Base-by-base conservation (phyloP, 1,140 invertebrate genomes). In the Dermatophagoides farinae region DNA sequence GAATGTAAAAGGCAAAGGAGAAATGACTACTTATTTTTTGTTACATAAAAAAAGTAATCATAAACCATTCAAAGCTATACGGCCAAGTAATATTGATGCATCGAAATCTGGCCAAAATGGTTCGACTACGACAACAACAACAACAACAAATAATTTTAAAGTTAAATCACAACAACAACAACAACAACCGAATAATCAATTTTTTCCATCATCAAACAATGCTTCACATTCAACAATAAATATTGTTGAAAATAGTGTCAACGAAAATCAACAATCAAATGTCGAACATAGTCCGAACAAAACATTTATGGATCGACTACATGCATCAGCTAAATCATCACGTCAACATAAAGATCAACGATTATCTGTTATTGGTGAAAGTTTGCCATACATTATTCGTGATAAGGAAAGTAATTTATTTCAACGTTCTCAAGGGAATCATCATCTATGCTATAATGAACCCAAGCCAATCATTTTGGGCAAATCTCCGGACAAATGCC, bases 1-100 rank as follows among this genome's bases (percentile, higher is more conserved):
- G 1, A 88, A 88, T 72, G 86, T 92, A 0, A 92, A 92, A 72
- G 87, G 88, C 2, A 92, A 91, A 72, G 88, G 88, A 8, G 85
- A 89, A 64, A 89, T 92, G 86, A 86, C 85, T 0, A 91, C 88
- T 0, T 91, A 90, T 71, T 89, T 91, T 68, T 74, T 88, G 0
- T 81, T 80, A 10, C 78, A 66, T 75, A 78, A 67, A 75, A 76
- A 39, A 14, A 55, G 53, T 25, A 41, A 16, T 23, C 14, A 74
- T 75, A 14, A 77, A 77, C 16, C 71, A 77, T 41, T 73, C 78
- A 9, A 76, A 79, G 63, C 75, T 78, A 66, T 55, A 1, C 64
- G 77, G 31, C 72, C 71, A 9, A 65, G 49, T 41, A 68, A 25
- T 58, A 65, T 62, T 51, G 60, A 59, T 22, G 23, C 46, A 8